phyloP scores from a whole-genome alignment of 2,797 vertebrate species.

The Odontamblyopus lacepedii region DNA sequence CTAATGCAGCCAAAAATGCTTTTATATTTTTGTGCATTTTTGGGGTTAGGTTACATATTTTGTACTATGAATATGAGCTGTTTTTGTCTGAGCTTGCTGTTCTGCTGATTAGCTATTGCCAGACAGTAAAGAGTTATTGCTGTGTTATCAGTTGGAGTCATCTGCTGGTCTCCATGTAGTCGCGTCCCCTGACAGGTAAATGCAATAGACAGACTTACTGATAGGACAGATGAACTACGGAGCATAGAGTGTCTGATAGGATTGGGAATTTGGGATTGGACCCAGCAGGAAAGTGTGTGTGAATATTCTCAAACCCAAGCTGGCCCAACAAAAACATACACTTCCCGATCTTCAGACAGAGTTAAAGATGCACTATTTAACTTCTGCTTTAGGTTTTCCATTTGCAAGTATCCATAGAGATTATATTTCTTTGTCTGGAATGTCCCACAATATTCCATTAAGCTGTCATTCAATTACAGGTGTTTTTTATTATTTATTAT shows the following conservation, averaged over 20 bases:
- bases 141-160: conserved; percentile 53
- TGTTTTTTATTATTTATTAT: neutral
- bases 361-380: neutral
- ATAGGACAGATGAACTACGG: conserved; percentile 38
- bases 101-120: conserved; percentile 36
- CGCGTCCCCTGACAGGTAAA: conserved; percentile 54
- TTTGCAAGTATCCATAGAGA: neutral
- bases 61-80: conserved; percentile 11
- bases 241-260: conserved; percentile 31
- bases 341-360: conserved; percentile 36
- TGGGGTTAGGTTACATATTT: conserved; percentile 21
- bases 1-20: neutral
- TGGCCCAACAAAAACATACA: conserved; percentile 66
- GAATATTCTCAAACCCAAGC: conserved; percentile 50
- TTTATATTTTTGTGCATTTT: conserved; percentile 4
- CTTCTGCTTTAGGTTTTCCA: neutral
- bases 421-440: neutral
- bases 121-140: conserved; percentile 62
- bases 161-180: conserved; percentile 49
- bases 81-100: conserved; percentile 32
- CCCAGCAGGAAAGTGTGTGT: conserved; percentile 32
- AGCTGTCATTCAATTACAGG: neutral
- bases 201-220: conserved; percentile 47
- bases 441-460: neutral
- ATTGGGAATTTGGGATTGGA: conserved; percentile 29